phyloP scores from a whole-genome alignment of 2,113 vertebrate genomes.

The Nannobrachium achirus region DNA sequence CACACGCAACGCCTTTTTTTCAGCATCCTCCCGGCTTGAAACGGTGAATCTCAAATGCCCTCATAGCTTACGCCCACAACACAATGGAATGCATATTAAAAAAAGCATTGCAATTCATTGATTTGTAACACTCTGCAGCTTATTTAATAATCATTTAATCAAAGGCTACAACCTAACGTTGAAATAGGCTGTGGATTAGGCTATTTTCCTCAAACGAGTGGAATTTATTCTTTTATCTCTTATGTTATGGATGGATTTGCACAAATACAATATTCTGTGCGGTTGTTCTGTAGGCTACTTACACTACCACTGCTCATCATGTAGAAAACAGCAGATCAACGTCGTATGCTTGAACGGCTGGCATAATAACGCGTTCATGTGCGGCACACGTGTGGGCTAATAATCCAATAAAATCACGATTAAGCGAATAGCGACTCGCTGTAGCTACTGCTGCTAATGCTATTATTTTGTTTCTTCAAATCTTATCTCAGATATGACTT shows the following conservation, averaged over 20 bases:
- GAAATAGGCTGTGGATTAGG: not conserved
- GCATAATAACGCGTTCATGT: not conserved
- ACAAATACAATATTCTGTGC: too few relatives aligned
- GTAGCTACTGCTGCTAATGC: too few relatives aligned
- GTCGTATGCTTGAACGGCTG: conserved; percentile 11
- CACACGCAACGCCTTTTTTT: conserved; percentile 44
- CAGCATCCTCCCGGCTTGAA: conserved; percentile 27
- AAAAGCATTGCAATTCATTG: not conserved
- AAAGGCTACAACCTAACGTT: not conserved
- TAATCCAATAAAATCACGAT: too few relatives aligned
- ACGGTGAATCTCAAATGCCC: not conserved
- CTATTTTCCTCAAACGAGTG: not conserved
- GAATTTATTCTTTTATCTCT: not conserved
- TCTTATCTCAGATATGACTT: too few relatives aligned
- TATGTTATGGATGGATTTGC: not conserved
- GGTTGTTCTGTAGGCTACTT: conserved; percentile 11
- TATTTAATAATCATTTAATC: not conserved
- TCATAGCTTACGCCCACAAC: not conserved
- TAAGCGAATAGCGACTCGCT: too few relatives aligned
- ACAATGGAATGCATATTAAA: conserved; percentile 3
- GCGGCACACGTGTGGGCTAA: too few relatives aligned
- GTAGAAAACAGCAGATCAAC: not conserved
- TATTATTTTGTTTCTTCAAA: too few relatives aligned
- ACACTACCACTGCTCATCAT: conserved; percentile 63
- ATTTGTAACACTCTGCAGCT: not conserved